Evolutionary conservation across 2,888 invertebrate genomes (phyloP).

Genomic region (Plebejus anna): DNA sequence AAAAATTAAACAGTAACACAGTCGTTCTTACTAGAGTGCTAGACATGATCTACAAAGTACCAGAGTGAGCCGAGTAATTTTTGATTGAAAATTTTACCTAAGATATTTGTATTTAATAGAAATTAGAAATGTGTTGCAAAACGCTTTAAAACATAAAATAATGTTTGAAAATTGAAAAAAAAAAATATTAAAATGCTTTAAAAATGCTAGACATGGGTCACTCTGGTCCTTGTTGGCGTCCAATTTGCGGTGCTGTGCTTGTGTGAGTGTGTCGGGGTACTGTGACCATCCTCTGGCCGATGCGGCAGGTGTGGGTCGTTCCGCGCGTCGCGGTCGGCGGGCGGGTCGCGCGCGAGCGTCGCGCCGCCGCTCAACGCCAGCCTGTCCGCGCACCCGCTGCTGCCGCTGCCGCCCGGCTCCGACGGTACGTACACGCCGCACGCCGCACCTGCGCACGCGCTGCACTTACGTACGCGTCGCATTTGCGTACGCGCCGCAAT

Average conservation of each 20-base stretch:
- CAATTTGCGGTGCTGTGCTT: conserved; percentile 26
- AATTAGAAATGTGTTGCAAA: neutral
- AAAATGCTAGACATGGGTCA: neutral
- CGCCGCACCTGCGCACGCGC: conserved; percentile 26
- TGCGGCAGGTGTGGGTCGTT: conserved; percentile 95
- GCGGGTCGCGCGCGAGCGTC: conserved; percentile 92
- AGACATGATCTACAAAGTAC: neutral
- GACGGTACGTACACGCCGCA: conserved; percentile 63
- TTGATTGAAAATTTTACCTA: neutral
- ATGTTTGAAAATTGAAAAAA: no score
- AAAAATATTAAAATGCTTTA: neutral
- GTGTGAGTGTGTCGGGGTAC: conserved; percentile 27
- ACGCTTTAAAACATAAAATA: no score
- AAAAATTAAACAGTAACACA: neutral
- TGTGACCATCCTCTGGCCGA: conserved; percentile 78
- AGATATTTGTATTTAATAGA: neutral
- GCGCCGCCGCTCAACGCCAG: conserved; percentile 86
- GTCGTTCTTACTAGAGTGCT: neutral
- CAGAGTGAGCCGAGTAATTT: neutral
- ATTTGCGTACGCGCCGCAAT: neutral
- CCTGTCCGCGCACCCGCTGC: conserved; percentile 96
- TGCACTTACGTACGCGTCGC: conserved; percentile 24
- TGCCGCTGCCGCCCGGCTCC: conserved; percentile 90
- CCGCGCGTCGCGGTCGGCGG: conserved; percentile 89
- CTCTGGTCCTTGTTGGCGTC: neutral